These are phyloP conservation scores for Danio aesculapii DNA, from an alignment of 2,797 vertebrate genomes.

Conservation along the genomic window DNA sequence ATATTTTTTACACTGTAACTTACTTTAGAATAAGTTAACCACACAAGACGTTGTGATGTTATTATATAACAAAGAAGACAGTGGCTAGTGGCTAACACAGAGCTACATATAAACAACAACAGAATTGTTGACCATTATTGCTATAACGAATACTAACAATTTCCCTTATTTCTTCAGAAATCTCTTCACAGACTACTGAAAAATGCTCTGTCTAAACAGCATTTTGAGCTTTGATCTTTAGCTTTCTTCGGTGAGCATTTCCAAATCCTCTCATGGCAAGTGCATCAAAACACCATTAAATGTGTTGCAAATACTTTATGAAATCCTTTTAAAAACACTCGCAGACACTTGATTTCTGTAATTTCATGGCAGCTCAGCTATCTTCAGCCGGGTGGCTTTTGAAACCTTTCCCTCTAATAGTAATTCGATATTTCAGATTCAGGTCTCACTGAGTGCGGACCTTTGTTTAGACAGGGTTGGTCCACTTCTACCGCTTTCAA, in stretches of 20 bases:
- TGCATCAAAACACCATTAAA: conserved; percentile 37
- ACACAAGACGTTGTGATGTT: neutral
- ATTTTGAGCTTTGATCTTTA: conserved; percentile 42
- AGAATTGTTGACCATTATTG: too few species aligned
- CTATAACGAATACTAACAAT: neutral
- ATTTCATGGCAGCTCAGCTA: conserved; percentile 36
- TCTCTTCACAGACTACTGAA: neutral
- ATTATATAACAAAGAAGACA: neutral
- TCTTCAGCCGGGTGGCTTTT: conserved; percentile 21
- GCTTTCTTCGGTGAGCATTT: conserved; percentile 10
- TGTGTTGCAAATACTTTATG: conserved; percentile 34
- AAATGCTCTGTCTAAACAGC: neutral
- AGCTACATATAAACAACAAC: neutral
- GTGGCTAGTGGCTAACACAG: too few species aligned
- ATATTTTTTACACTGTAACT: neutral
- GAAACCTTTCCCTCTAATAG: conserved; percentile 6
- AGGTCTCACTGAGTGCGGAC: neutral
- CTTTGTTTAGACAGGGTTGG: neutral
- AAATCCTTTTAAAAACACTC: conserved; percentile 30
- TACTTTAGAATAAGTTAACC: neutral
- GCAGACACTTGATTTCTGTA: conserved; percentile 44
- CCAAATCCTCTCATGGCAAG: conserved; percentile 35
- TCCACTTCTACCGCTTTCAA: neutral
- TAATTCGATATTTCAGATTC: conserved; percentile 23
- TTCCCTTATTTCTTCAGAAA: neutral